Percentiles rank a stretch among this genome's conserved stretches.
These are phyloP conservation scores for Grammomys surdaster DNA, from an alignment of 2,113 vertebrate genomes.

Conservation along the genomic window DNA sequence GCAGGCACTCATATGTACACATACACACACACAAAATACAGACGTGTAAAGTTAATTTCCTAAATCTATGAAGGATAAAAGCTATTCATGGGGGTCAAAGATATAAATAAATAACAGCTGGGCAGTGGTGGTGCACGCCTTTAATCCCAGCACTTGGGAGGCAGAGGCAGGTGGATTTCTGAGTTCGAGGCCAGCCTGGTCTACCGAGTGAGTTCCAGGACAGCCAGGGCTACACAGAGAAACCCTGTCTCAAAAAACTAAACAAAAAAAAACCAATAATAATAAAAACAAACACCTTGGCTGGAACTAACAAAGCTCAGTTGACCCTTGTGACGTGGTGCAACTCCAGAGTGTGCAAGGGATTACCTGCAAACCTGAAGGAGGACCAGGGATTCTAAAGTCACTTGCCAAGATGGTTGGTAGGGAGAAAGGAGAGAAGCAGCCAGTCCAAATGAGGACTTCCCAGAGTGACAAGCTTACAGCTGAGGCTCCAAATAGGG, in stretches of 20 bases:
- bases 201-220: no score
- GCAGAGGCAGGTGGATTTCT: no score
- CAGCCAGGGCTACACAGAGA: no score
- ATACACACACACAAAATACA: neutral
- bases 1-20: neutral
- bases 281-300: neutral
- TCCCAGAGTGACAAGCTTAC: neutral
- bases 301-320: neutral
- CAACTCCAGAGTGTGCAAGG: accelerated
- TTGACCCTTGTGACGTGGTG: accelerated
- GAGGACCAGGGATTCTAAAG: neutral
- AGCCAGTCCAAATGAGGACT: neutral
- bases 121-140: no score
- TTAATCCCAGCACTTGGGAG: no score
- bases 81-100: neutral
- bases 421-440: no score
- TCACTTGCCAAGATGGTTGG: neutral
- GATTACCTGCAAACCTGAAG: no score
- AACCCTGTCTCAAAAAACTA: no score
- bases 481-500: neutral
- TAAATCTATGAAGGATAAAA: neutral
- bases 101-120: neutral
- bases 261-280: no score
- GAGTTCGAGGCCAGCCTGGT: no score
- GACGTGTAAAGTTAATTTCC: neutral